phyloP scores from a whole-genome alignment of 2,888 invertebrate species.

The Cordylochernes scorpioides region DNA sequence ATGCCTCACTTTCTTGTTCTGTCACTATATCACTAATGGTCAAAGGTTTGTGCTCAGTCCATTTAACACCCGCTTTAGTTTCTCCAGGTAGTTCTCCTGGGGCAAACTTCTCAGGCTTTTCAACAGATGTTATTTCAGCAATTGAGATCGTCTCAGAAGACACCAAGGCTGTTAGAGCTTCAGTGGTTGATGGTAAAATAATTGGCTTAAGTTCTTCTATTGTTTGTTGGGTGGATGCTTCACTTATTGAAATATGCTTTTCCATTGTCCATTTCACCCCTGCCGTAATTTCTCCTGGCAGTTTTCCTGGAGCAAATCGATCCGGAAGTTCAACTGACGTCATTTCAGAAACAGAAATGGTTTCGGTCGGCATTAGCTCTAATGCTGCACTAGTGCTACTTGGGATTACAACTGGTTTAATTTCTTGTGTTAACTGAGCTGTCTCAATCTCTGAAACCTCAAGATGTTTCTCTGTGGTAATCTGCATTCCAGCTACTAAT shows the following conservation, averaged over 20 bases:
- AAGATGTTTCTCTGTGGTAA: slow-evolving; percentile 16
- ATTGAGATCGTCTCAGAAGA: slow-evolving; percentile 6
- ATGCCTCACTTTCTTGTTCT: slow-evolving; percentile 5
- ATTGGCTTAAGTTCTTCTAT: slow-evolving; percentile 5
- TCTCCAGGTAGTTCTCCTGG: slow-evolving; percentile 23
- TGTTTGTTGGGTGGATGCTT: slow-evolving; percentile 6
- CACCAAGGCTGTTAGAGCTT: slow-evolving; percentile 5
- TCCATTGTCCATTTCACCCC: slow-evolving; percentile 6
- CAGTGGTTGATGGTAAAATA: slow-evolving; percentile 3
- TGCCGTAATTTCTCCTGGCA: slow-evolving; percentile 10
- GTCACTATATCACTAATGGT: slow-evolving; percentile 7
- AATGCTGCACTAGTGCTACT: too few relatives aligned
- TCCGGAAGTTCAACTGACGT: too few relatives aligned
- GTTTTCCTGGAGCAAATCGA: slow-evolving; percentile 5
- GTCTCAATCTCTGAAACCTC: slow-evolving; percentile 26
- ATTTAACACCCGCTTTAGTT: slow-evolving; percentile 23
- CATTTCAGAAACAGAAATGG: too few relatives aligned
- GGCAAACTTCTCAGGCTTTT: slow-evolving; percentile 8
- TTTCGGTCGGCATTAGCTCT: slow-evolving; percentile 16
- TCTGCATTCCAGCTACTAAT: slow-evolving; percentile 6
- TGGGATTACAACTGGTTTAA: too few relatives aligned
- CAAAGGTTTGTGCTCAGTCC: slow-evolving; percentile 8
- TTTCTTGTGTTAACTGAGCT: slow-evolving; percentile 26
- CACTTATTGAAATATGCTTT: slow-evolving; percentile 7
- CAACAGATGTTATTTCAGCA: slow-evolving; percentile 6